Percentiles rank a stretch among this genome's conserved stretches.
Evolutionary conservation across 2,797 vertebrate species (phyloP).

Genomic region (Manis crassicaudata): DNA sequence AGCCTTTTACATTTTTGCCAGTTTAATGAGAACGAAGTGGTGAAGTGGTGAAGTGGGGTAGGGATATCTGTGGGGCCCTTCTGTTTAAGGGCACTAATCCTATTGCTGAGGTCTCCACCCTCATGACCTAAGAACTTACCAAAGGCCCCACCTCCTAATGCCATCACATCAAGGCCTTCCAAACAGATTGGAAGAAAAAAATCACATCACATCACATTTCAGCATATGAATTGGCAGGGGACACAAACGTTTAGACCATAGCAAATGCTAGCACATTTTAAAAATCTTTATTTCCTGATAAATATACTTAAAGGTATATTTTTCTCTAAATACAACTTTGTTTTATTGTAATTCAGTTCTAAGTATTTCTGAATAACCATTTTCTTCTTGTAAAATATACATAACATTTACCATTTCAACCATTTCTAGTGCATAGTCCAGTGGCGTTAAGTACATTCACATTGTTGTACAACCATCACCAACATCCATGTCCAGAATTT

Average conservation of each 20-base stretch:
- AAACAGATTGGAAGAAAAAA: too few relatives aligned
- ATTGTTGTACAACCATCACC: neutral
- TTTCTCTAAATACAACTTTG: neutral
- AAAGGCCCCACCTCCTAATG: neutral
- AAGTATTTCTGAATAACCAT: neutral
- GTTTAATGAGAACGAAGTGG: neutral
- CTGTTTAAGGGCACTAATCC: neutral
- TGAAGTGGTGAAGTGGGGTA: neutral
- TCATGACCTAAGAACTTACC: neutral
- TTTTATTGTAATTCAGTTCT: slow-evolving; percentile 7
- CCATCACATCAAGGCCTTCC: neutral
- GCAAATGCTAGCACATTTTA: neutral
- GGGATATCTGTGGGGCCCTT: neutral
- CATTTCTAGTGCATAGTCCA: neutral
- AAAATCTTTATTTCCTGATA: neutral
- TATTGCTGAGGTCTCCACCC: too few relatives aligned
- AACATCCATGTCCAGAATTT: neutral
- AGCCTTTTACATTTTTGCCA: neutral
- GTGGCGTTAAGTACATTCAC: neutral
- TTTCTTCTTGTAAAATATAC: neutral
- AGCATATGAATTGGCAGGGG: neutral
- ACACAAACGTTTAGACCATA: neutral
- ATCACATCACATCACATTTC: neutral
- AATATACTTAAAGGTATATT: neutral
- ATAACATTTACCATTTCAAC: neutral